phyloP scores from a whole-genome alignment of 2,888 invertebrate species.

The Drosophila niveifrons region DNA sequence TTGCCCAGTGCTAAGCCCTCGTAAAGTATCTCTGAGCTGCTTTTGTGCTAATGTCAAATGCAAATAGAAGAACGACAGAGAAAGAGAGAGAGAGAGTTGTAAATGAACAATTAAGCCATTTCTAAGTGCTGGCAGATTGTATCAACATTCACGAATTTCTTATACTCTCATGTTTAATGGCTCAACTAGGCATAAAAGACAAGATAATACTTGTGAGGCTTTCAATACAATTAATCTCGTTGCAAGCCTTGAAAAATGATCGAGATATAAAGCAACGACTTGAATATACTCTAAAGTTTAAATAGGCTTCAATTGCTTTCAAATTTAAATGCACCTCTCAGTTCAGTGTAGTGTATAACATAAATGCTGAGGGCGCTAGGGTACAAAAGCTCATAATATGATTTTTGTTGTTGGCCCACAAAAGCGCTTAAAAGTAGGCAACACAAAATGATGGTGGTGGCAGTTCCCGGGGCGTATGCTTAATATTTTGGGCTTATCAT shows the following conservation, averaged over 20 bases:
- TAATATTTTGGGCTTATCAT: slow-evolving; percentile 36
- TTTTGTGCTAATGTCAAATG: slow-evolving; percentile 64
- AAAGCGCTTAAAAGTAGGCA: slow-evolving; percentile 23
- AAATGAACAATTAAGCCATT: slow-evolving; percentile 55
- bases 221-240: background rate
- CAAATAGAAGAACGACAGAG: slow-evolving; percentile 52
- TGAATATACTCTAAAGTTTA: background rate
- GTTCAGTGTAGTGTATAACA: slow-evolving; percentile 12
- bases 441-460: slow-evolving; percentile 1
- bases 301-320: background rate
- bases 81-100: slow-evolving; percentile 37
- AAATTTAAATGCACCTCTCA: background rate
- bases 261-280: background rate
- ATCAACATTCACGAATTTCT: slow-evolving; percentile 17
- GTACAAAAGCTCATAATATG: slow-evolving; percentile 18
- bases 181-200: background rate
- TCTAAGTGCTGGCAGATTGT: slow-evolving; percentile 28
- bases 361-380: slow-evolving; percentile 15
- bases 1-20: slow-evolving; percentile 50
- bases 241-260: background rate
- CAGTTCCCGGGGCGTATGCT: slow-evolving; percentile 29
- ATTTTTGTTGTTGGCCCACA: slow-evolving; percentile 11
- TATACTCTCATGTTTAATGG: slow-evolving; percentile 20
- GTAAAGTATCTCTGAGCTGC: slow-evolving; percentile 63
- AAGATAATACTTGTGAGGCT: slow-evolving; percentile 4